phyloP scores from a whole-genome alignment of 2,888 invertebrate species.

The Eristalis pertinax region DNA sequence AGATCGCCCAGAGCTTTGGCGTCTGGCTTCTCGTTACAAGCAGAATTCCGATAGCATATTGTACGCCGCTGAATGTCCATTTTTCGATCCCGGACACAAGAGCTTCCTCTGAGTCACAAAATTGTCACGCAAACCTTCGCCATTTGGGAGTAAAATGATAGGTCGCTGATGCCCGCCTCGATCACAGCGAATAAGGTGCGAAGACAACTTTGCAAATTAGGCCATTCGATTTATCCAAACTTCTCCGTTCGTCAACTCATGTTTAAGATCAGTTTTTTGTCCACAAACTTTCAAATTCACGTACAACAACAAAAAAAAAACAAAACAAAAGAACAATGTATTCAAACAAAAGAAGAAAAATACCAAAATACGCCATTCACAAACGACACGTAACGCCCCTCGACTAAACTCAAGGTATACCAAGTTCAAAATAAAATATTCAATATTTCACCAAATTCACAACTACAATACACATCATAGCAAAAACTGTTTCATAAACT shows the following conservation, averaged over 20 bases:
- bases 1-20: too few species aligned
- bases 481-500: not conserved
- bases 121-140: too few species aligned
- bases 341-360: constrained; percentile 57
- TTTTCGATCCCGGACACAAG: too few species aligned
- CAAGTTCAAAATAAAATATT: constrained; percentile 28
- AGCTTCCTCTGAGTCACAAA: too few species aligned
- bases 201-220: too few species aligned
- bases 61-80: too few species aligned
- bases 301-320: constrained; percentile 27
- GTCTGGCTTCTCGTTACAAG: too few species aligned
- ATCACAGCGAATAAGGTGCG: too few species aligned
- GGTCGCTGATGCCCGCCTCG: too few species aligned
- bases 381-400: constrained; percentile 82
- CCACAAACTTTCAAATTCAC: constrained; percentile 25
- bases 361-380: constrained; percentile 72
- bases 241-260: not conserved
- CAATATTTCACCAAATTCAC: constrained; percentile 6
- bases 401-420: constrained; percentile 81
- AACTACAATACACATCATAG: constrained; percentile 33
- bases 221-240: not conserved
- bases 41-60: too few species aligned
- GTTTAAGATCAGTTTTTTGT: not conserved
- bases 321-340: constrained; percentile 25
- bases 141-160: too few species aligned